Percentiles rank a stretch among this genome's conserved stretches.
phyloP scores from a whole-genome alignment of 2,113 vertebrate genomes.

The Pachyramphus minor region DNA sequence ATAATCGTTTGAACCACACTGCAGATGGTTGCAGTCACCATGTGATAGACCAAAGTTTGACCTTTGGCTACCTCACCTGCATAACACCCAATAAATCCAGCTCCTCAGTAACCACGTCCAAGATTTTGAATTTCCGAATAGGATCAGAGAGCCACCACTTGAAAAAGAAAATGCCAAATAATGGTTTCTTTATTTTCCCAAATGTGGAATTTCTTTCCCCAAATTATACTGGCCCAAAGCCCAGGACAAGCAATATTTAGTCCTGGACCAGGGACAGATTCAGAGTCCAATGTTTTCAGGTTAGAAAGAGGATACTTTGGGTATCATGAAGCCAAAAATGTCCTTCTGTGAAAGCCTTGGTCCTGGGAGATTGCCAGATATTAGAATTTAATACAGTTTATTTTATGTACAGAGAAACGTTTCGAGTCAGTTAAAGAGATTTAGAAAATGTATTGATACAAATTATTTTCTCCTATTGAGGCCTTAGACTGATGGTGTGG shows the following conservation, averaged over 20 bases:
- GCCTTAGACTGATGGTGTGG: not conserved
- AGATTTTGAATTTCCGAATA: conserved; percentile 15
- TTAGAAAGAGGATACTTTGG: conserved; percentile 25
- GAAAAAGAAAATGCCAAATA: conserved; percentile 39
- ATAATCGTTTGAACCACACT: not conserved
- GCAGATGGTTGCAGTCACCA: not conserved
- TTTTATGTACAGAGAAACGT: conserved; percentile 24
- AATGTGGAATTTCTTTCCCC: conserved; percentile 47
- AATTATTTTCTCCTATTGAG: not conserved
- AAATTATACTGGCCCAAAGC: conserved; percentile 8
- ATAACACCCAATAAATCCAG: conserved; percentile 50
- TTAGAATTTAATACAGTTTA: not conserved
- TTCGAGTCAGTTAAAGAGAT: not conserved
- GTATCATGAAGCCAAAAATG: conserved; percentile 25
- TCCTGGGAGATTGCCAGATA: not conserved
- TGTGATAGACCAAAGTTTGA: not conserved
- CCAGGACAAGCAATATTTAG: conserved; percentile 29
- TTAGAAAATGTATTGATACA: not conserved
- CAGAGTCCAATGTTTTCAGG: not conserved
- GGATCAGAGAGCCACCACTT: conserved; percentile 17
- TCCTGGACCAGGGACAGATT: conserved; percentile 4
- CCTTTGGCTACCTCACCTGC: conserved; percentile 47
- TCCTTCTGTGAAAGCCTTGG: not conserved
- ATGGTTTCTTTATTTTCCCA: conserved; percentile 35
- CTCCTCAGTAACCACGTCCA: conserved; percentile 26